Evolutionary conservation across 2,888 invertebrate genomes (phyloP).

Genomic region (Odontocolon sp.): DNA sequence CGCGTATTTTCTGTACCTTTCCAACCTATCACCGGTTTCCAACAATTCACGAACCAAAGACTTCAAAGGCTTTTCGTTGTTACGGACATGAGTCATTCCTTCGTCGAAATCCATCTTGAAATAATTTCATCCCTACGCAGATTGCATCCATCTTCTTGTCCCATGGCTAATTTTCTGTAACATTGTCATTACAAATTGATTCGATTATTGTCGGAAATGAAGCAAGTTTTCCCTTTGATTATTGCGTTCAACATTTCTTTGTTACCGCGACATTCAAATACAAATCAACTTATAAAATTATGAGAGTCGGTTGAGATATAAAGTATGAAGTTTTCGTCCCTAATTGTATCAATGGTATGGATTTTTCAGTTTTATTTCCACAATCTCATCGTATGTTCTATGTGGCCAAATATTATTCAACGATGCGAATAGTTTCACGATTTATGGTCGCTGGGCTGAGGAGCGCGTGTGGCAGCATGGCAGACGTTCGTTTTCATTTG

Average conservation of each 20-base stretch:
- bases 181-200: background rate
- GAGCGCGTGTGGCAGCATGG: background rate
- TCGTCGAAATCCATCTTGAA: background rate
- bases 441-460: background rate
- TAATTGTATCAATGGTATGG: background rate
- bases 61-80: background rate
- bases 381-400: background rate
- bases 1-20: background rate
- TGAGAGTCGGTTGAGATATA: no score
- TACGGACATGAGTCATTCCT: background rate
- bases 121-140: background rate
- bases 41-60: background rate
- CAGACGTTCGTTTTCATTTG: constrained; percentile 17
- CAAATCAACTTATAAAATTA: no score
- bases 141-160: background rate
- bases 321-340: no score
- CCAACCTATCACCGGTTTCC: background rate
- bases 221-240: no score
- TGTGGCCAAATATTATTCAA: background rate
- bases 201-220: no score
- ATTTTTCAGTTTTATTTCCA: background rate
- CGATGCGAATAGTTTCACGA: background rate
- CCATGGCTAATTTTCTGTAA: background rate
- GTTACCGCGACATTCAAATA: no score
- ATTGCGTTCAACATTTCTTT: no score